A percentile compares a stretch with the other conserved stretches of the same genome.
These are phyloP conservation scores for Planococcus citri DNA, from an alignment of 1,140 invertebrate genomes.

Conservation along the genomic window DNA sequence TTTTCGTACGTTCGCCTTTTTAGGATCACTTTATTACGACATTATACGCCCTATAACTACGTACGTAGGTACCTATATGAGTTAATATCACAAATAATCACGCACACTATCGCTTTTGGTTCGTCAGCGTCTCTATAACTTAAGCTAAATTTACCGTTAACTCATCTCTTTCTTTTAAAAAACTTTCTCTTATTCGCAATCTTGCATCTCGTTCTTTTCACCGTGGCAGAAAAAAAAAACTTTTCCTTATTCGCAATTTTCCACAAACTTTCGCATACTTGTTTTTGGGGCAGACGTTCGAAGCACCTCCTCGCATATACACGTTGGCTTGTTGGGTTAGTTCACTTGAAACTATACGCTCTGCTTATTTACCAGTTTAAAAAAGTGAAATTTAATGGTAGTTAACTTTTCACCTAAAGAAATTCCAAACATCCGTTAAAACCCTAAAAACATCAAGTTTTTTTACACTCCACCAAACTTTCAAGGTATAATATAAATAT, in stretches of 20 bases:
- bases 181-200: no score
- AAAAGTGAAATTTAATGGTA: conserved; percentile 11
- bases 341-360: neutral
- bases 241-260: neutral
- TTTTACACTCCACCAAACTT: neutral
- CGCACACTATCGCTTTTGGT: no score
- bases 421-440: conserved; percentile 8
- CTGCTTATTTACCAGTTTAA: neutral
- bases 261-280: neutral
- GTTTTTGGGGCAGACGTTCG: neutral
- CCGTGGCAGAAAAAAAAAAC: neutral
- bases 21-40: no score
- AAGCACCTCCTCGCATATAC: neutral
- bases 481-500: neutral
- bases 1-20: no score
- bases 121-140: no score
- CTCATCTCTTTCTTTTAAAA: no score
- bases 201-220: neutral
- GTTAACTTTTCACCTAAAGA: conserved; percentile 13
- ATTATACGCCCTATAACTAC: no score
- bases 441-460: neutral
- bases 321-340: no score
- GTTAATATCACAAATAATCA: no score
- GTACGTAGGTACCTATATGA: no score
- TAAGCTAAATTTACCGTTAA: no score